These are phyloP conservation scores for Ectobius pallidus DNA, from an alignment of 2,888 invertebrate species.

Conservation along the genomic window DNA sequence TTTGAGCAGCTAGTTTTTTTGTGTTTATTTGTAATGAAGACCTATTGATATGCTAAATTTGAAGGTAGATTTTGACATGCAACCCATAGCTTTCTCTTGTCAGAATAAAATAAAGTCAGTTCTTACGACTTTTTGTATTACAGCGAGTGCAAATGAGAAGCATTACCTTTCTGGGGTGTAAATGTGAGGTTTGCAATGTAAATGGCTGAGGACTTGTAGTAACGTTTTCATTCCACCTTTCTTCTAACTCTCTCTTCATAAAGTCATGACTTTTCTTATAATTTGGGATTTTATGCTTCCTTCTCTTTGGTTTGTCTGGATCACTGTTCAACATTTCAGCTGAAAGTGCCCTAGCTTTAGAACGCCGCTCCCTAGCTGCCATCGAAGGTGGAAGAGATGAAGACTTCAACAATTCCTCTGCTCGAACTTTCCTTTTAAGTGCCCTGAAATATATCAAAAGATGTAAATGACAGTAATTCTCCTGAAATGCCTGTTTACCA, in stretches of 20 bases:
- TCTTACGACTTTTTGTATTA: too few relatives aligned
- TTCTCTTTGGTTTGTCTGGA: conserved; percentile 9
- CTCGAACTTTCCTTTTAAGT: conserved; percentile 69
- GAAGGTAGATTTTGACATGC: too few relatives aligned
- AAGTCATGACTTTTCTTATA: conserved; percentile 55
- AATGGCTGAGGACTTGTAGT: conserved; percentile 62
- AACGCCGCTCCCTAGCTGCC: conserved; percentile 63
- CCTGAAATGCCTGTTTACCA: too few relatives aligned
- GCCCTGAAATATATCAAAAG: conserved; percentile 55
- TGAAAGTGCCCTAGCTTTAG: conserved; percentile 26
- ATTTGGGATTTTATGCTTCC: conserved; percentile 45
- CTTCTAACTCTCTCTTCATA: conserved; percentile 52
- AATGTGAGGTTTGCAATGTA: conserved; percentile 60
- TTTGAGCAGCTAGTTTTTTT: too few relatives aligned
- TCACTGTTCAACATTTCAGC: background rate
- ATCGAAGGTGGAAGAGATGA: conserved; percentile 71
- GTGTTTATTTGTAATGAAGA: too few relatives aligned
- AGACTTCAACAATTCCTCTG: conserved; percentile 70
- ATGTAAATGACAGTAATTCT: too few relatives aligned
- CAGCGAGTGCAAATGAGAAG: too few relatives aligned
- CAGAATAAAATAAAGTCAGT: too few relatives aligned
- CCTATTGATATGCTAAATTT: too few relatives aligned
- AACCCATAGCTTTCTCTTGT: too few relatives aligned
- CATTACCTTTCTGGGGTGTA: conserved; percentile 55
- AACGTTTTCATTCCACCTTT: conserved; percentile 57